Evolutionary conservation across 2,888 invertebrate genomes (phyloP).

Genomic region (Brenthis daphne): DNA sequence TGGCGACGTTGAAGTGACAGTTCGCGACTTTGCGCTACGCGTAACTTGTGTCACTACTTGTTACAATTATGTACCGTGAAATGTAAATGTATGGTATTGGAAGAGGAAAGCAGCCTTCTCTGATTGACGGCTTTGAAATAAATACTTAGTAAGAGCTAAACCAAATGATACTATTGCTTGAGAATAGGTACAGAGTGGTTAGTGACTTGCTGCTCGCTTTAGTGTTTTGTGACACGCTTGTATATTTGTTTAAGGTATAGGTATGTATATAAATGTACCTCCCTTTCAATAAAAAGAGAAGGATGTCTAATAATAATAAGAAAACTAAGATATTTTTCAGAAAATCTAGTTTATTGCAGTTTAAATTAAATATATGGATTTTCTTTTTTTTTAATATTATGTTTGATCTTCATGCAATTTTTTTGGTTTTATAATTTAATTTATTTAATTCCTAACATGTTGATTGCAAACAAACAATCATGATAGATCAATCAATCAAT

Average conservation of each 20-base stretch:
- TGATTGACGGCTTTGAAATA: slow-evolving; percentile 26
- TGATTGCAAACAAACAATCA: too few relatives aligned
- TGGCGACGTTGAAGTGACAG: slow-evolving; percentile 27
- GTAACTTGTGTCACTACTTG: slow-evolving; percentile 30
- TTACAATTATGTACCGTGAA: slow-evolving; percentile 31
- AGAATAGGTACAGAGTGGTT: slow-evolving; percentile 1
- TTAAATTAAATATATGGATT: too few relatives aligned
- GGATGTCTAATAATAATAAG: too few relatives aligned
- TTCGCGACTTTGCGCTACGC: slow-evolving; percentile 21
- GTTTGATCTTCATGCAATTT: too few relatives aligned
- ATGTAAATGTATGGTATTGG: slow-evolving; percentile 32
- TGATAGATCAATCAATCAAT: too few relatives aligned
- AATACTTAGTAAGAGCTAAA: slow-evolving; percentile 4
- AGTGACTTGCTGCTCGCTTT: not conserved
- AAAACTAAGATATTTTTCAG: too few relatives aligned
- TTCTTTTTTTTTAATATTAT: too few relatives aligned
- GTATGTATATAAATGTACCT: not conserved
- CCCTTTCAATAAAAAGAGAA: too few relatives aligned
- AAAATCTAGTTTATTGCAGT: too few relatives aligned
- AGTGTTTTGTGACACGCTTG: not conserved
- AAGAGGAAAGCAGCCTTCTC: slow-evolving; percentile 25
- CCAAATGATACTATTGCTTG: slow-evolving; percentile 13
- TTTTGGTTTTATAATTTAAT: too few relatives aligned
- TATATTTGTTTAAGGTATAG: not conserved
- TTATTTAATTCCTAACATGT: too few relatives aligned